Evolutionary conservation across 2,797 vertebrate species (phyloP).

Genomic region (Cheirogaleus major): DNA sequence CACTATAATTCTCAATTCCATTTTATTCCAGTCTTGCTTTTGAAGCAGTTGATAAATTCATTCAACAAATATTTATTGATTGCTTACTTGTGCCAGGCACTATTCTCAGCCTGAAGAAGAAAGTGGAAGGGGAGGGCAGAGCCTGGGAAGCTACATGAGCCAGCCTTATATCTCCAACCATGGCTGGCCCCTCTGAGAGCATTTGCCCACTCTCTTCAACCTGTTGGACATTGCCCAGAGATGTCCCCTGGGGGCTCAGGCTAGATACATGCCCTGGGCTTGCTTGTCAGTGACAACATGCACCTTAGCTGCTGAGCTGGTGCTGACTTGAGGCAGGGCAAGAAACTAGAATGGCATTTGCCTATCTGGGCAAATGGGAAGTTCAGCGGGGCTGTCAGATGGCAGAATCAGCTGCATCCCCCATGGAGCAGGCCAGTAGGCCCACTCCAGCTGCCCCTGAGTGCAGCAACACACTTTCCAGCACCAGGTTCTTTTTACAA

Average conservation of each 20-base stretch:
- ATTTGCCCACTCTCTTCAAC: neutral
- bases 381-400: neutral
- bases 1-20: conserved; percentile 9
- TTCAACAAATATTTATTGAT: neutral
- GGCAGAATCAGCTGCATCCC: neutral
- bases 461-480: neutral
- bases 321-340: conserved; percentile 40
- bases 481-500: neutral
- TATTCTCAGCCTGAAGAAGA: conserved; percentile 25
- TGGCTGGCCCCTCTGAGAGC: neutral
- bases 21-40: neutral
- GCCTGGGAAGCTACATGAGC: neutral
- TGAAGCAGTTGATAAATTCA: neutral
- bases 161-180: neutral
- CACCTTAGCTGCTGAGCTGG: conserved; percentile 28
- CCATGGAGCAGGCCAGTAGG: neutral
- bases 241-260: neutral
- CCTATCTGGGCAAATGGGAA: neutral
- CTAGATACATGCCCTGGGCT: neutral
- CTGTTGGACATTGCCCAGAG: neutral
- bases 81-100: neutral
- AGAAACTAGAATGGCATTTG: neutral
- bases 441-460: neutral
- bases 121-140: neutral
- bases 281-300: neutral